Evolutionary conservation across 2,113 vertebrate species (phyloP), one percentile per base, ranked within the genome.

Genomic region (Cynocephalus volans): DNA sequence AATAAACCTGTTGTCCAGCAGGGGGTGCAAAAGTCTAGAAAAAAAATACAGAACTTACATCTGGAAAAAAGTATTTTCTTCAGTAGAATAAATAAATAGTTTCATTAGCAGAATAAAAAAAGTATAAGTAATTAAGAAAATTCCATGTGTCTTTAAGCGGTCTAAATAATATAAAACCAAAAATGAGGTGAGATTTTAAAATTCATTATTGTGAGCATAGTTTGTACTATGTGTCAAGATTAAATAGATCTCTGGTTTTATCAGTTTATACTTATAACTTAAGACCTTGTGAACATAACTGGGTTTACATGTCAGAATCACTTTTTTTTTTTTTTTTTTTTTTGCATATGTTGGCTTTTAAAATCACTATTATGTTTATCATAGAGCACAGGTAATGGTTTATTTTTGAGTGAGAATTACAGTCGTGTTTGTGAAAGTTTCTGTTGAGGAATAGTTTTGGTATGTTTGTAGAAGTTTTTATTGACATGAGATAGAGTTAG

Each of bases 11-110:
- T 62, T 97, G 93, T 97, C 98, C 98, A 98, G 83, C 76, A 98
- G 98, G 76, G 98, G 97, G 98, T 93, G 96, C 79, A 97, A 96
- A 97, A 95, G 97, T 96, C 94, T 97, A 97, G 83, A 36, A 95
- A 94, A 98, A 41, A 56, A 84, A 95, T 19, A 72, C 56, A 88
- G 26, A 77, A n/a, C 14, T n/a, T 64, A 26, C 0, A 10, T 67
- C 67, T 97, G 62, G 48, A n/a, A 87, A 85, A 83, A 70, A 76
- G 60, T 96, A 96, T 89, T 72, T 77, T 72, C 41, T 88, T 65
- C 79, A 36, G 50, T 21, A 93, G 41, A 95, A 77, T 93, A 67
- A 65, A n/a, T 12, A 58, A 31, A 52, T 77, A 77, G 48, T 65
- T 77, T 72, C n/a, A 82, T 31, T 77, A 77, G 48, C 28, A 77